Evolutionary conservation across 1,140 invertebrate genomes (phyloP).

Genomic region (Temnothorax longispinosus): DNA sequence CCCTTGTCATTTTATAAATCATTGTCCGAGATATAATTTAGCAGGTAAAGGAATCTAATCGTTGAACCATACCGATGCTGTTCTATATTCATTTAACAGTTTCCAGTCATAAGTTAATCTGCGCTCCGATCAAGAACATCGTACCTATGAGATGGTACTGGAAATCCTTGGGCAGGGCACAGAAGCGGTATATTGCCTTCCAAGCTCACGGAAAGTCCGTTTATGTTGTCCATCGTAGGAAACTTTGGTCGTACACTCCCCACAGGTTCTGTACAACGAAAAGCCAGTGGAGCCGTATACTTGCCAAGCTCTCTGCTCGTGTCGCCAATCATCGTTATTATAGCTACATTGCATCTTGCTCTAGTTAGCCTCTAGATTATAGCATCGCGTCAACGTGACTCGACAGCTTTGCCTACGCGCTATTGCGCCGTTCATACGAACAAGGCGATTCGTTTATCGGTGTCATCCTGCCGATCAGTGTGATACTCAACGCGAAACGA

Average conservation of each 20-base stretch:
- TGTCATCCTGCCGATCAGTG: slow-evolving; percentile 53
- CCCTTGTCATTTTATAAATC: neutral
- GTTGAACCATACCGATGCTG: neutral
- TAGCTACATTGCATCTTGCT: slow-evolving; percentile 41
- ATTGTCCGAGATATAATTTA: neutral
- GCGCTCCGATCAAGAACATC: slow-evolving; percentile 61
- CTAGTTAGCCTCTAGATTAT: slow-evolving; percentile 43
- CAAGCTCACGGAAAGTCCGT: slow-evolving; percentile 87
- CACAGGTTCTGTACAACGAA: slow-evolving; percentile 87
- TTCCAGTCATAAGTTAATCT: neutral
- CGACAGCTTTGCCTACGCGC: slow-evolving; percentile 25
- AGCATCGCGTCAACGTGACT: slow-evolving; percentile 34
- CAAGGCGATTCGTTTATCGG: slow-evolving; percentile 43
- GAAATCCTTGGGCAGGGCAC: slow-evolving; percentile 88
- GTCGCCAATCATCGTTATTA: slow-evolving; percentile 43
- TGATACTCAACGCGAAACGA: slow-evolving; percentile 6
- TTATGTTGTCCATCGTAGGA: slow-evolving; percentile 88
- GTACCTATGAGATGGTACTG: slow-evolving; percentile 85
- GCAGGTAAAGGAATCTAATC: neutral
- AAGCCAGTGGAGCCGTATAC: slow-evolving; percentile 49
- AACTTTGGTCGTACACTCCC: slow-evolving; percentile 89
- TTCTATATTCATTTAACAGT: neutral
- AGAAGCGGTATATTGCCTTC: slow-evolving; percentile 88
- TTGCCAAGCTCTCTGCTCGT: slow-evolving; percentile 34
- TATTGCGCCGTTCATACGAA: neutral